Base-by-base conservation (phyloP, 2,797 vertebrate genomes). In the Anguilla anguilla region DNA sequence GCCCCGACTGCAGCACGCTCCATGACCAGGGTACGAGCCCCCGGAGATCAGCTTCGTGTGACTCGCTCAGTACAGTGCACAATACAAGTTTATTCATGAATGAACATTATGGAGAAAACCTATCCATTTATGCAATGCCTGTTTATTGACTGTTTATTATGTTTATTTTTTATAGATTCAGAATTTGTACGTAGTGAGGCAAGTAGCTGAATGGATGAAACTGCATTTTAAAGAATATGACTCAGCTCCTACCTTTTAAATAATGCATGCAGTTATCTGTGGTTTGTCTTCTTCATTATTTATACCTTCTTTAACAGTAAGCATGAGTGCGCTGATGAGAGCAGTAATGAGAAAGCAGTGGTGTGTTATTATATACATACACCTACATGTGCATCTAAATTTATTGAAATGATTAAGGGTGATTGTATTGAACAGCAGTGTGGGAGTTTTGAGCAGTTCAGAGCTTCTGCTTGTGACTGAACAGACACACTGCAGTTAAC, bases 1-100 rank as follows among this genome's bases (percentile, higher is more conserved):
- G 98, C 92, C 96, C 96, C 2, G 96, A 97, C 87, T 98, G 98
- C 92, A 95, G 93, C 46, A 87, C 91, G 89, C 96, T 97, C 15
- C 95, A 96, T 89, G 94, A 96, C 35, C 97, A 97, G 96, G 98
- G 98, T 98, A 87, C 91, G 88, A 6, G 7, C 9, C 25, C 25
- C 25, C 6, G 25, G 64, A 28, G n/a, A 69, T n/a, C 9, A 6
- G 61, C 25, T 9, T 1, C 11, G 3, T 15, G 2, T 19, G 19
- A 25, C 25, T 64, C 17, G 22, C 19, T 64, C 17, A 64, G 7
- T 25, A 69, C 25, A 10, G 28, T 28, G 43, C 15, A 13, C 39
- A 19, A 13, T 3, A 46, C 39, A 46, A 25, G 77, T 9, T 46
- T 19, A 46, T 81, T 3, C 17, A 81, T 31, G 72, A 13, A 35